These are phyloP conservation scores for Eledone cirrhosa DNA, from an alignment of 2,888 invertebrate genomes.

Conservation along the genomic window DNA sequence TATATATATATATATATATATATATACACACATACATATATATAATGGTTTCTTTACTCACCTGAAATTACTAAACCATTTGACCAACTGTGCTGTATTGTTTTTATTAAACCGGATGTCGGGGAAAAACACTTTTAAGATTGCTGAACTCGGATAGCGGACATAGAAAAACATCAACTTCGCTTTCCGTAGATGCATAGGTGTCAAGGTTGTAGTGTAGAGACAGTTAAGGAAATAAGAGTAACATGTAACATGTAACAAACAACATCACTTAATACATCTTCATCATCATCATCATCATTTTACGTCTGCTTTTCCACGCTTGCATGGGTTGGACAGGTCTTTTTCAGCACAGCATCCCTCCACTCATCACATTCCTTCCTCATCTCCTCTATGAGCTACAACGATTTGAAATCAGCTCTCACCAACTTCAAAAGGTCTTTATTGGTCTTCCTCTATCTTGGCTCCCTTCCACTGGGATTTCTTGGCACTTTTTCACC, in stretches of 20 bases:
- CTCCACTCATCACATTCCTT: too few relatives aligned
- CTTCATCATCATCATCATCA: too few relatives aligned
- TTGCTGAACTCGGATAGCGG: conserved; percentile 97
- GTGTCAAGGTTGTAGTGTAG: conserved; percentile 82
- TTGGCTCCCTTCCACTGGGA: too few relatives aligned
- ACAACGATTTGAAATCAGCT: too few relatives aligned
- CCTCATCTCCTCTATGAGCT: too few relatives aligned
- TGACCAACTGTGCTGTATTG: conserved; percentile 99
- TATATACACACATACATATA: not conserved
- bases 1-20: not conserved
- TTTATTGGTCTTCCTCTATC: too few relatives aligned
- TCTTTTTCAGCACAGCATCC: too few relatives aligned
- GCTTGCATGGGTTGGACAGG: too few relatives aligned
- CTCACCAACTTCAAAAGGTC: too few relatives aligned
- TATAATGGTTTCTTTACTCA: conserved; percentile 70
- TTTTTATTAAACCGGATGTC: conserved; percentile 99
- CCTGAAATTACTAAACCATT: conserved; percentile 99
- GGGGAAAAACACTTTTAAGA: conserved; percentile 99
- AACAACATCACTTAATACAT: not conserved
- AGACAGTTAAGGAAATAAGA: conserved; percentile 27
- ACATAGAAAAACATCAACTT: conserved; percentile 99
- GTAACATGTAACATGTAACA: not conserved
- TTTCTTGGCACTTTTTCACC: too few relatives aligned
- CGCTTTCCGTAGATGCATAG: conserved; percentile 99
- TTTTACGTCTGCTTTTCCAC: too few relatives aligned